Percentiles rank a stretch among this genome's conserved stretches.
phyloP scores from a whole-genome alignment of 1,140 invertebrate genomes.

The Pygmarrhopalites habei region DNA sequence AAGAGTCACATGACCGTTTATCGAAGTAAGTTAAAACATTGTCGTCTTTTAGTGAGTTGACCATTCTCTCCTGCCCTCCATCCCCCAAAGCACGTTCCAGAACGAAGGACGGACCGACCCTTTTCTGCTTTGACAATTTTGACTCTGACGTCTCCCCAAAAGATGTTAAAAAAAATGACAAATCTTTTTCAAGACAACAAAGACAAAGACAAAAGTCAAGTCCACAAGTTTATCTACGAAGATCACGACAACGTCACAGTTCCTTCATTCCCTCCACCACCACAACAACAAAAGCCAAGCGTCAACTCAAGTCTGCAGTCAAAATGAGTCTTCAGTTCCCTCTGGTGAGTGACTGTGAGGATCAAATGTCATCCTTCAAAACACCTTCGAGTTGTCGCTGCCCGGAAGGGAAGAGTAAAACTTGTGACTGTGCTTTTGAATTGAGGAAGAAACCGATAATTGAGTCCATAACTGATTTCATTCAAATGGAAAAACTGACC shows the following conservation, averaged over 20 bases:
- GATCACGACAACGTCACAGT: not conserved
- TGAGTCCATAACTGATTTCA: no score
- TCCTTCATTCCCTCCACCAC: not conserved
- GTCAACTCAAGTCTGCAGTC: no score
- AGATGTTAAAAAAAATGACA: not conserved
- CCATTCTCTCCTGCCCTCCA: not conserved
- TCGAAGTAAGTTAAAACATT: not conserved
- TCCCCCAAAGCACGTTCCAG: not conserved
- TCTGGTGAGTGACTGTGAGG: no score
- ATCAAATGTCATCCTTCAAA: no score
- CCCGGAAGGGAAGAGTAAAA: no score
- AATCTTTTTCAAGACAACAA: not conserved
- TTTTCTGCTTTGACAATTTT: not conserved
- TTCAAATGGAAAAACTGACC: no score
- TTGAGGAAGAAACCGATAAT: no score
- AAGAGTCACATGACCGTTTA: no score
- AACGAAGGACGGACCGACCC: not conserved
- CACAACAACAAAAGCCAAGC: no score
- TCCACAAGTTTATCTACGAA: not conserved
- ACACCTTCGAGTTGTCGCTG: no score
- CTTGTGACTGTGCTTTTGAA: no score
- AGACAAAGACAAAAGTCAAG: not conserved
- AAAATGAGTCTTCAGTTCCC: no score
- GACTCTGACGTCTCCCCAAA: not conserved
- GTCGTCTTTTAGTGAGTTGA: not conserved